These are phyloP conservation scores for Oscarella lobularis DNA, from an alignment of 37 sponge, comb jelly and placozoan genomes.

Conservation along the genomic window DNA sequence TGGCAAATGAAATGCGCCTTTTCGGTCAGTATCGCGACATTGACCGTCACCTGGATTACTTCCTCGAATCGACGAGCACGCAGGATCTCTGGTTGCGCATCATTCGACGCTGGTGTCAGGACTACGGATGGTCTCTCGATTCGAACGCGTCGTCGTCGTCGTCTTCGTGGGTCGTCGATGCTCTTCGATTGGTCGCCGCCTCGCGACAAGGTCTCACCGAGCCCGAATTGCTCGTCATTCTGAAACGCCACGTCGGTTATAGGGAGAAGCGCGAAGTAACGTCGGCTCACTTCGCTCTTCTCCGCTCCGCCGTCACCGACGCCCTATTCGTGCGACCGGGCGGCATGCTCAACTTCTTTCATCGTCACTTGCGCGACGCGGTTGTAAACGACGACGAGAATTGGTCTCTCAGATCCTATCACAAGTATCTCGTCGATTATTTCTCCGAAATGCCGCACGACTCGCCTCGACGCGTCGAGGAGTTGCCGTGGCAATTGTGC, in stretches of 20 bases:
- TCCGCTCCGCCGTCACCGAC: neutral
- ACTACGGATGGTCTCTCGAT: conserved; percentile 2
- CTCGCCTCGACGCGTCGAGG: neutral
- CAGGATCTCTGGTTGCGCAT: neutral
- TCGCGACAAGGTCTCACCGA: conserved; percentile 4
- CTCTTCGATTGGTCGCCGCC: neutral
- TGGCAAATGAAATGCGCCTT: conserved; percentile 3
- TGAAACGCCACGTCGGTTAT: neutral
- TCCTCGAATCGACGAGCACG: neutral
- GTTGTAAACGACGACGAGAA: neutral
- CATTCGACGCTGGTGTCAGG: neutral
- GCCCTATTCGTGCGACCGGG: neutral
- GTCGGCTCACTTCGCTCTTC: neutral
- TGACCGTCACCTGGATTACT: neutral
- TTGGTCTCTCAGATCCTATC: neutral
- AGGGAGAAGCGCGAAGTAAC: neutral
- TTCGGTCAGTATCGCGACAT: neutral
- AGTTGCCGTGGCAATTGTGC: conserved; percentile 1
- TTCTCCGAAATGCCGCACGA: neutral
- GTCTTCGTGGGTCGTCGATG: neutral
- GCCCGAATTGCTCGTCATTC: neutral
- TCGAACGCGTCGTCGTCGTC: neutral
- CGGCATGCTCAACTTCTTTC: conserved; percentile 10
- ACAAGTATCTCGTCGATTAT: neutral
- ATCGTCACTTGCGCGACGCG: neutral